These are phyloP conservation scores for Siniperca scherzeri DNA, from an alignment of 2,797 vertebrate species.

Conservation along the genomic window DNA sequence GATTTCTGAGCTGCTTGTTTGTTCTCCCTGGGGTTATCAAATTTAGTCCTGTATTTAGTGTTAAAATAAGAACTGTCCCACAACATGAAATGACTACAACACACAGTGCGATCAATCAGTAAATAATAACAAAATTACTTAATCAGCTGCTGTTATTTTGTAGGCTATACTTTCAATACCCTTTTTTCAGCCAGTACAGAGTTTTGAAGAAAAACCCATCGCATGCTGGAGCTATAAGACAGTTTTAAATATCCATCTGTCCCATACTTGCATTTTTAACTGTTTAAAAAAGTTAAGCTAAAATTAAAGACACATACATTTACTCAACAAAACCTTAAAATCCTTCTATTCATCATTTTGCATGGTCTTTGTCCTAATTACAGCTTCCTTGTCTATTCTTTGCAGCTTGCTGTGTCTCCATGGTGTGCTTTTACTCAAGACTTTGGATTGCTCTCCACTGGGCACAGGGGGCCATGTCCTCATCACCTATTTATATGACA, in stretches of 20 bases:
- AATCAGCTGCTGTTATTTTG: background rate
- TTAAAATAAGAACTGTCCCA: background rate
- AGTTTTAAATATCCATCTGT: background rate
- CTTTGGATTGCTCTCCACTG: constrained; percentile 1
- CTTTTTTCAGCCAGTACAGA: background rate
- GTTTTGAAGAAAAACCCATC: background rate
- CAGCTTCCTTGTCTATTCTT: background rate
- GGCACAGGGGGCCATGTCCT: constrained; percentile 15
- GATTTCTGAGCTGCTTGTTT: constrained; percentile 47
- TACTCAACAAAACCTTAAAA: constrained; percentile 1
- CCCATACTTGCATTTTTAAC: background rate
- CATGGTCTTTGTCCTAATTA: background rate
- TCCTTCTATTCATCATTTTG: background rate
- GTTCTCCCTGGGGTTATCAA: constrained; percentile 22
- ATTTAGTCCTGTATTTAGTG: constrained; percentile 6
- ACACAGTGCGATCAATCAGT: background rate
- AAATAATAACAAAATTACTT: background rate
- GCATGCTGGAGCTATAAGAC: background rate
- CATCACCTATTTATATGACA: constrained; percentile 57
- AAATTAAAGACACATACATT: background rate
- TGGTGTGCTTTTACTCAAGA: background rate
- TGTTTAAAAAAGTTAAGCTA: background rate
- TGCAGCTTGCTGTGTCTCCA: constrained; percentile 1
- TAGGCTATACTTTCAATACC: background rate
- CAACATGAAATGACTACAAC: background rate